phyloP scores from a whole-genome alignment of 2,797 vertebrate genomes.

The Enteromius argenteus region DNA sequence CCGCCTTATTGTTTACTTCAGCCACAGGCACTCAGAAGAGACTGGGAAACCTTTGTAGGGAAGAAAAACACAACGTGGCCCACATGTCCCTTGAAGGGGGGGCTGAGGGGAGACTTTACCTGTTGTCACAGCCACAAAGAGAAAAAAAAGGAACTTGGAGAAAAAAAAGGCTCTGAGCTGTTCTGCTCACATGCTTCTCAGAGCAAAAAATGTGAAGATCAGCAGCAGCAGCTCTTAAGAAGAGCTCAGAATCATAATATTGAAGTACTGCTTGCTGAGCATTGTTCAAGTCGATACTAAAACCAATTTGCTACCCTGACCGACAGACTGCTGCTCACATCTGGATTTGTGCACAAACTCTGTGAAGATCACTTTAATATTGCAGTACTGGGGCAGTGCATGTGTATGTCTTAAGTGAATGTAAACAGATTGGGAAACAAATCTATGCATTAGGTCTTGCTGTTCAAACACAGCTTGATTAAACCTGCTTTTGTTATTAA shows the following conservation, averaged over 20 bases:
- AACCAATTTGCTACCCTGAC: not conserved
- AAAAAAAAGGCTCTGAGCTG: constrained; percentile 8
- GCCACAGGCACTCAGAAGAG: constrained; percentile 37
- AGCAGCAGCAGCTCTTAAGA: constrained; percentile 7
- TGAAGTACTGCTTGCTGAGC: not conserved
- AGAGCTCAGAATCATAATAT: not conserved
- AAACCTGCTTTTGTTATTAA: not conserved
- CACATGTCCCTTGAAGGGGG: constrained; percentile 54
- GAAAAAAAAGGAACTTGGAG: not conserved
- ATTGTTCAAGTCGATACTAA: not conserved
- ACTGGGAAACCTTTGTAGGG: constrained; percentile 26
- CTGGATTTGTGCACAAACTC: not conserved
- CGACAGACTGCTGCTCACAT: not conserved
- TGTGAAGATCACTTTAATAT: not conserved
- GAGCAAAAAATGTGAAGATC: constrained; percentile 6
- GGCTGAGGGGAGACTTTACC: constrained; percentile 61
- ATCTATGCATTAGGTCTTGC: not conserved
- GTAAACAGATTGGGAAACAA: not conserved
- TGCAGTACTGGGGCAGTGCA: not conserved
- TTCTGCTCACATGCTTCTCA: constrained; percentile 9
- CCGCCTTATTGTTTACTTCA: constrained; percentile 52
- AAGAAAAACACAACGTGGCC: constrained; percentile 56
- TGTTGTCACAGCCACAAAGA: constrained; percentile 68
- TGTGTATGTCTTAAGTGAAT: not conserved
- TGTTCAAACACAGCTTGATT: not conserved